phyloP scores from a whole-genome alignment of 2,113 vertebrate genomes.

The Maccullochella peelii region DNA sequence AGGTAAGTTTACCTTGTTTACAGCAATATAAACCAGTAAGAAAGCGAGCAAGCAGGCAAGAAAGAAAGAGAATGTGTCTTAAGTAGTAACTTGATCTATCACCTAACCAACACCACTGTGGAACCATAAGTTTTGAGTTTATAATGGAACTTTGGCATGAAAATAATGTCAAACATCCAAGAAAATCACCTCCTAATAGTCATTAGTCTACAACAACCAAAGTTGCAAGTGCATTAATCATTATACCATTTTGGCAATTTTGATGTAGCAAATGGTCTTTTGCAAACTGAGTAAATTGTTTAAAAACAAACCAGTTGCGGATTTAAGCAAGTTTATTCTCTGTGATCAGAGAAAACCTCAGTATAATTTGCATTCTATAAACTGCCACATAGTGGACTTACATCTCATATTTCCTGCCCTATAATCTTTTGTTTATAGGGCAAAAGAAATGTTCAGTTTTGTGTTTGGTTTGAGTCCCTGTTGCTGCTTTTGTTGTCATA shows the following conservation, averaged over 20 bases:
- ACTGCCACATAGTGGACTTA: not conserved
- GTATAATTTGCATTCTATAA: conserved; percentile 24
- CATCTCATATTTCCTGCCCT: not conserved
- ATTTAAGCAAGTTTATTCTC: not conserved
- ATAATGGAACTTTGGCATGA: not conserved
- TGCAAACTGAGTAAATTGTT: conserved; percentile 10
- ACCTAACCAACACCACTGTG: not conserved
- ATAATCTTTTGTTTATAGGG: conserved; percentile 19
- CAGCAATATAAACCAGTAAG: conserved; percentile 26
- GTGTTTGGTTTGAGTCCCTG: conserved; percentile 40
- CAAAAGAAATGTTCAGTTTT: conserved; percentile 23
- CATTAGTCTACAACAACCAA: not conserved
- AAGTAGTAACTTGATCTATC: conserved; percentile 12
- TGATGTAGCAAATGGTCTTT: not conserved
- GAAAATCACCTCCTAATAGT: not conserved
- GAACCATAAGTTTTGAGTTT: conserved; percentile 17
- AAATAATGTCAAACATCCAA: conserved; percentile 4
- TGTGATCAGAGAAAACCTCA: conserved; percentile 38
- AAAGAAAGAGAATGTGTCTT: not conserved
- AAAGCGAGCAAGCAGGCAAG: not conserved
- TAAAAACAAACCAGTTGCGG: conserved; percentile 5
- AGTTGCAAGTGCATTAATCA: not conserved
- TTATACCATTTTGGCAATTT: not conserved
- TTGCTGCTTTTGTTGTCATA: conserved; percentile 53
- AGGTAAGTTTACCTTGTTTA: conserved; percentile 83